Evolutionary conservation across 2,888 invertebrate species (phyloP).

Genomic region (Athripsodes cinereus): DNA sequence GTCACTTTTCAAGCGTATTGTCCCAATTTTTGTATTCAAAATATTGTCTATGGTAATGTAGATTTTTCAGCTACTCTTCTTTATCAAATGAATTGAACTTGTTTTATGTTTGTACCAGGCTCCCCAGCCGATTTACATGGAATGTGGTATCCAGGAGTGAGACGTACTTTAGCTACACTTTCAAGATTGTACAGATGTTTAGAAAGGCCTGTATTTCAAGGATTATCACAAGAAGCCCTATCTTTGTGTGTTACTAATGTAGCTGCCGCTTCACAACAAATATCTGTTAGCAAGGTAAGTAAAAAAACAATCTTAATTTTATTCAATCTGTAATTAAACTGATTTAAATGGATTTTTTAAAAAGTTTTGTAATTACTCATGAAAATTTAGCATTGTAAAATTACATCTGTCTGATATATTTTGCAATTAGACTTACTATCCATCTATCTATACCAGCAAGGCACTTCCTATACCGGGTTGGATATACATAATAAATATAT

Average conservation of each 20-base stretch:
- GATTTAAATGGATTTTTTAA: neutral
- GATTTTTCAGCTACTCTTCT: too few species aligned
- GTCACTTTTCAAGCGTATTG: too few species aligned
- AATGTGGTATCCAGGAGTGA: constrained; percentile 99
- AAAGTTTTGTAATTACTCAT: neutral
- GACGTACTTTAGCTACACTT: constrained; percentile 88
- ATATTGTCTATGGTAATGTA: too few species aligned
- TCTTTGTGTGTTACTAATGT: constrained; percentile 89
- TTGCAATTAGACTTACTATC: too few species aligned
- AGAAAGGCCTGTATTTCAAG: constrained; percentile 93
- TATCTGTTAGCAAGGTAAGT: constrained; percentile 61
- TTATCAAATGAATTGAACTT: too few species aligned
- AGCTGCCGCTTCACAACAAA: constrained; percentile 71
- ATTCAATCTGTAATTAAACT: neutral
- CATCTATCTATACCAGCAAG: too few species aligned
- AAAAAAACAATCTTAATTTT: too few species aligned
- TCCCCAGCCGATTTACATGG: constrained; percentile 96
- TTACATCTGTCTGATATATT: neutral
- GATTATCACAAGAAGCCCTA: constrained; percentile 92
- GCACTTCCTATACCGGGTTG: too few species aligned
- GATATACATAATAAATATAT: too few species aligned
- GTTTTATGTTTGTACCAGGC: constrained; percentile 38
- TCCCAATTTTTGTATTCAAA: too few species aligned
- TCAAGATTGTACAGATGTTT: constrained; percentile 90
- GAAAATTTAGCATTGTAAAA: neutral